Percentiles rank a stretch among this genome's conserved stretches.
Conservation (phyloP, 2,888 invertebrate species). For the Incurvaria masculella region DNA sequence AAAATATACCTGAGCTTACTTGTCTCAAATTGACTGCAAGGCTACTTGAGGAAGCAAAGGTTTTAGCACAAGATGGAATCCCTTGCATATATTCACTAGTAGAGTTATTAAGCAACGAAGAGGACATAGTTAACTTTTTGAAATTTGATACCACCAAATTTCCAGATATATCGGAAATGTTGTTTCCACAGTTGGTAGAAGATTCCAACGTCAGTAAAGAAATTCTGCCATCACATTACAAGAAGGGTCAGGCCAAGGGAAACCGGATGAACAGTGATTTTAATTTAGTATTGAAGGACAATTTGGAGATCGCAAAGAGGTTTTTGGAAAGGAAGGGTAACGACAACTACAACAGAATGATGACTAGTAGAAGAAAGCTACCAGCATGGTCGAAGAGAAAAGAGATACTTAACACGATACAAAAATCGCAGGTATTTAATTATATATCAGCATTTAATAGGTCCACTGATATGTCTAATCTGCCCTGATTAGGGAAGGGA, state of each 20-base stretch:
- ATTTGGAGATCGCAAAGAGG: slow-evolving; percentile 59
- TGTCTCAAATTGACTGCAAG: slow-evolving; percentile 64
- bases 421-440: slow-evolving; percentile 59
- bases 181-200: slow-evolving; percentile 60
- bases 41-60: slow-evolving; percentile 65
- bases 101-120: slow-evolving; percentile 67
- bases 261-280: slow-evolving; percentile 48
- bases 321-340: slow-evolving; percentile 60
- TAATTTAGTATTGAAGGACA: slow-evolving; percentile 57
- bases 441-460: no score
- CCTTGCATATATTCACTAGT: slow-evolving; percentile 70
- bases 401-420: slow-evolving; percentile 64
- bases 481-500: no score
- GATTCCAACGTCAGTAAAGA: slow-evolving; percentile 24
- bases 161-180: slow-evolving; percentile 50
- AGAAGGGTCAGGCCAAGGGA: slow-evolving; percentile 57
- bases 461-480: no score
- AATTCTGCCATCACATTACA: slow-evolving; percentile 60
- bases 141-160: slow-evolving; percentile 52
- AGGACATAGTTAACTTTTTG: slow-evolving; percentile 60
- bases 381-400: slow-evolving; percentile 72
- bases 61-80: slow-evolving; percentile 63
- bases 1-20: slow-evolving; percentile 59
- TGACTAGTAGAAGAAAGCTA: slow-evolving; percentile 58
- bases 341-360: slow-evolving; percentile 64